phyloP scores from a whole-genome alignment of 2,888 invertebrate species.

The Prenolepis imparis region DNA sequence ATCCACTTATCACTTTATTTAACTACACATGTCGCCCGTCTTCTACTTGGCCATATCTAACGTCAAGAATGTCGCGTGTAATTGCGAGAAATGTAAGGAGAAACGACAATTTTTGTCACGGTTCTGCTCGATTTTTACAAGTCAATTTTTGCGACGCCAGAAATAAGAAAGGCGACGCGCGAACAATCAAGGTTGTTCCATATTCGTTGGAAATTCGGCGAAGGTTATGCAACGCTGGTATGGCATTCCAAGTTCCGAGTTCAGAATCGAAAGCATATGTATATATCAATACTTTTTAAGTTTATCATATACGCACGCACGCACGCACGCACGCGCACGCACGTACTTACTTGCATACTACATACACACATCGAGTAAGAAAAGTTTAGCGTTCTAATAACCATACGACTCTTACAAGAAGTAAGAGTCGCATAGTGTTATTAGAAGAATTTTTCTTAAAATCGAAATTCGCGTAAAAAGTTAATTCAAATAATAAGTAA shows the following conservation, averaged over 20 bases:
- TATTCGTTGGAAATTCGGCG: conserved; percentile 80
- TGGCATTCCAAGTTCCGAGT: not conserved
- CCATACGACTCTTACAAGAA: not conserved
- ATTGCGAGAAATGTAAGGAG: not conserved
- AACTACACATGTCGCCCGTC: not conserved
- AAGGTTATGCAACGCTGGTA: conserved; percentile 77
- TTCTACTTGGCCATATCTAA: not conserved
- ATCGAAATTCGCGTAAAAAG: not conserved
- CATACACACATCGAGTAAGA: not conserved
- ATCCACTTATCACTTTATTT: not conserved
- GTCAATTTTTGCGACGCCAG: not conserved
- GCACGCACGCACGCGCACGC: not conserved
- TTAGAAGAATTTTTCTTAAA: too few species aligned
- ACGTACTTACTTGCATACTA: not conserved
- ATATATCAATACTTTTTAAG: conserved; percentile 28
- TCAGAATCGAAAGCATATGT: not conserved
- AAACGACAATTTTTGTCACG: not conserved
- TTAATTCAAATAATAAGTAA: too few species aligned
- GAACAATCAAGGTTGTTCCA: conserved; percentile 62
- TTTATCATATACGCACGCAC: not conserved
- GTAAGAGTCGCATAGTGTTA: too few species aligned
- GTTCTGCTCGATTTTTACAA: not conserved
- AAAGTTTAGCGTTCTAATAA: not conserved
- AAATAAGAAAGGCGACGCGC: not conserved
- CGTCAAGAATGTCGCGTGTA: not conserved